These are phyloP conservation scores for Coelopa frigida DNA, from an alignment of 1,140 invertebrate genomes.

Conservation along the genomic window DNA sequence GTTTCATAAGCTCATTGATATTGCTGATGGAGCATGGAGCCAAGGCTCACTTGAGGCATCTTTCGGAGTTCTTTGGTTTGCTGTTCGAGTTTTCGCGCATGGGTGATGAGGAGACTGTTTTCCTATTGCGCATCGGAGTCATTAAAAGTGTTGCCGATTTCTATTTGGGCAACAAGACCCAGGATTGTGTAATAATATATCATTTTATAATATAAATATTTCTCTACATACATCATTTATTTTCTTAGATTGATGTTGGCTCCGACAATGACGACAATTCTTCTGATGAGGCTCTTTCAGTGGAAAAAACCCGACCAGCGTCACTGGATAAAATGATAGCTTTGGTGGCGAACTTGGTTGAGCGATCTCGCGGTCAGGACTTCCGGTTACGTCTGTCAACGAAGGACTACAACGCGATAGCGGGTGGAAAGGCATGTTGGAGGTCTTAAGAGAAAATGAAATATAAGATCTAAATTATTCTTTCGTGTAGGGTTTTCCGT, in stretches of 20 bases:
- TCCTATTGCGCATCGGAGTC: slow-evolving; percentile 76
- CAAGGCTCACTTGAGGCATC: slow-evolving; percentile 74
- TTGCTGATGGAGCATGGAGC: slow-evolving; percentile 83
- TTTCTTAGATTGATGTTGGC: slow-evolving; percentile 53
- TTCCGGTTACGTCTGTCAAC: slow-evolving; percentile 66
- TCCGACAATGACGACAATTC: slow-evolving; percentile 72
- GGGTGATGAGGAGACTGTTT: slow-evolving; percentile 86
- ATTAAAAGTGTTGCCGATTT: slow-evolving; percentile 87
- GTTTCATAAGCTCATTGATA: slow-evolving; percentile 84
- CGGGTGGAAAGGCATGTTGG: slow-evolving; percentile 68
- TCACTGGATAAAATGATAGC: slow-evolving; percentile 96
- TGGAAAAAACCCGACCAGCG: slow-evolving; percentile 71
- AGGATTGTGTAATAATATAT: slow-evolving; percentile 31
- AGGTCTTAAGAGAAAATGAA: background rate
- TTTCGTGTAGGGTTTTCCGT: slow-evolving; percentile 71
- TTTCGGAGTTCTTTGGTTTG: slow-evolving; percentile 88
- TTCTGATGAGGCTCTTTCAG: slow-evolving; percentile 47
- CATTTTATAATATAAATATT: slow-evolving; percentile 1
- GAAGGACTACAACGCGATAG: slow-evolving; percentile 72
- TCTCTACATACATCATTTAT: background rate
- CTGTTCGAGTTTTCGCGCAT: slow-evolving; percentile 90
- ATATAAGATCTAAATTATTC: slow-evolving; percentile 11
- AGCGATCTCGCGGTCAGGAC: slow-evolving; percentile 73
- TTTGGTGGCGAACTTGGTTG: slow-evolving; percentile 77
- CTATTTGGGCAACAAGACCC: slow-evolving; percentile 71